Base-by-base conservation (phyloP, 2,888 invertebrate species). In the Leptodirus hochenwartii region DNA sequence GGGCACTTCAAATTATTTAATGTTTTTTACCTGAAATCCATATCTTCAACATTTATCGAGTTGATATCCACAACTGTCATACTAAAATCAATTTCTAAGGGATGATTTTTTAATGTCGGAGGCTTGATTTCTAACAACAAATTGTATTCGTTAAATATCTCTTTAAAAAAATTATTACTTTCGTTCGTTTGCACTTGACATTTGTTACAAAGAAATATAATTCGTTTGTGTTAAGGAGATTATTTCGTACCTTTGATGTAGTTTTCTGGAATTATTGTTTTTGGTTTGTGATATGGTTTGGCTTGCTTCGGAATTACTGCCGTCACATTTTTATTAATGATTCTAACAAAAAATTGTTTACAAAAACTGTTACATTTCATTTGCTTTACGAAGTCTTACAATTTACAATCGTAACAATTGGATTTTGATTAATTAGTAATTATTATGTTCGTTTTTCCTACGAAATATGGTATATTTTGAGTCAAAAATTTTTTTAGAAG, bases 41-140 rank as follows among this genome's bases (percentile, higher is more conserved):
- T 82, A 46, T 82, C 80, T 57, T 81, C 80, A 36, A 82, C 81
- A 48, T 81, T 82, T 41, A 84, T 81, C 13, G 81, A 81, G 54
- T 82, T 82, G 36, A 84, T 80, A 50, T 84, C 82, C 37, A 82
- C 78, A 22, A 84, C 75, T 51, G 76, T 78, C 48, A 84, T 75
- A 46, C 77, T 76, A 55, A 81, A 78, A 45, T 79, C 75, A 24
- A 84, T 76, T 39, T 68, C 60, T 32, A 81, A 73, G 17, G 80
- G 78, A 34, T 69, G 66, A 25, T 74, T 74, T 45, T 71, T 71
- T 32, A 59, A 60, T 9, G 76, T 71, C 27, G 79, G 78, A 11
- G 81, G 80, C 41, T 79, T 66, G 54, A 80, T 72, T 62, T 81
- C 81, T 81, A 32, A 15, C 42, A 40, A 35, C 13, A 29, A 9